Conservation (phyloP, 1,140 invertebrate genomes). For the Drosophila nigromelanica region DNA sequence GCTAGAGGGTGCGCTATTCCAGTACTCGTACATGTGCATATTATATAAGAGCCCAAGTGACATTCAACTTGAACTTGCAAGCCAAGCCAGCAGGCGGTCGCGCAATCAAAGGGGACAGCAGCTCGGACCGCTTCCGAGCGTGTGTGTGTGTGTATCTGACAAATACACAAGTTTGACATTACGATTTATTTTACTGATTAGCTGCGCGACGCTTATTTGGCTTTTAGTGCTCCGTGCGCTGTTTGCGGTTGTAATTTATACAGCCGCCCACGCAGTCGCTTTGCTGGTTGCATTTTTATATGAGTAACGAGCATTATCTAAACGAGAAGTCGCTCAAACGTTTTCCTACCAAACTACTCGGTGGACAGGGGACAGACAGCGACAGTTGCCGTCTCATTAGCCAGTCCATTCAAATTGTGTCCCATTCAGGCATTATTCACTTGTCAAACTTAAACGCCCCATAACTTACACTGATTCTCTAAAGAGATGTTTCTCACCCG, state of each 20-base stretch:
- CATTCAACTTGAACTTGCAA: conserved; percentile 82
- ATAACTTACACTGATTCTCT: conserved; percentile 9
- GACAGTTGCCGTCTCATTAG: conserved; percentile 36
- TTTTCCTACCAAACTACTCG: conserved; percentile 2
- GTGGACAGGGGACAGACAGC: neutral
- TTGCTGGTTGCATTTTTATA: conserved; percentile 44
- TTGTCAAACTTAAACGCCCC: conserved; percentile 30
- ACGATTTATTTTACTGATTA: conserved; percentile 69
- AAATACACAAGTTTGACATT: conserved; percentile 38
- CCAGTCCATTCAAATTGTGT: conserved; percentile 33
- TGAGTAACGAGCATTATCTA: conserved; percentile 56
- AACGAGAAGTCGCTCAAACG: conserved; percentile 38
- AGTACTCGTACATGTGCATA: neutral
- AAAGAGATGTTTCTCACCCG: conserved; percentile 44
- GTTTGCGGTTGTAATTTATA: conserved; percentile 78
- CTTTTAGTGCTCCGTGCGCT: conserved; percentile 50
- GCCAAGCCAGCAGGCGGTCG: conserved; percentile 26
- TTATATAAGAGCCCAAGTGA: conserved; percentile 25
- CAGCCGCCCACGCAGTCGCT: conserved; percentile 47
- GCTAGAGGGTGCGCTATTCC: conserved; percentile 66
- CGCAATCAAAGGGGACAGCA: conserved; percentile 32
- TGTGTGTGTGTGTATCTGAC: conserved; percentile 30
- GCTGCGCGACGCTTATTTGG: conserved; percentile 51
- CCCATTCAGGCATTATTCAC: conserved; percentile 25
- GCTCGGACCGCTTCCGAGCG: conserved; percentile 5